Evolutionary conservation across 2,888 invertebrate genomes (phyloP), one percentile per base, ranked within the genome.

Genomic region (Adelognathus sp.): DNA sequence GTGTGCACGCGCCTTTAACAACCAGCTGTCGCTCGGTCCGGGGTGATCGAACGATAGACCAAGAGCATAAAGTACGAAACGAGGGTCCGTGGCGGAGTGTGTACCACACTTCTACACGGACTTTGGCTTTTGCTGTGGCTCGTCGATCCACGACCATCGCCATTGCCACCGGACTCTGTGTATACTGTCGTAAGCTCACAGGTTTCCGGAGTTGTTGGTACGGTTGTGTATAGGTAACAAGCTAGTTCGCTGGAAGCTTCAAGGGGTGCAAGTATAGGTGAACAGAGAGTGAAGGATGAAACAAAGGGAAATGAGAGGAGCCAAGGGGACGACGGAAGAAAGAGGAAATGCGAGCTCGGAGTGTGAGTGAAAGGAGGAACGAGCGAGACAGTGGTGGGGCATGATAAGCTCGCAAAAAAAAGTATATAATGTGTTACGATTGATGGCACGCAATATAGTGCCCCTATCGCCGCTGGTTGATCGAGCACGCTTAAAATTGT

Each of bases 371-470:
- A 71, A 46, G 1, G 14, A 39, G 41, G 52, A 36, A 33, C 31
- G 33, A 18, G 54, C 33, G 24, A n/a, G 14, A 39, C 39, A 46
- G 27, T 24, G 16, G n/a, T 41, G 54, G 14, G 14, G 29, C 11
- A 14, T 27, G 44, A 56, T 31, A 31, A 33, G 72, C 44, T 74
- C 41, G 60, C 39, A 36, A 76, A 61, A 14, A 63, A 14, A n/a
- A 72, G 64, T 56, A 74, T 81, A 84, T 84, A 83, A 85, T 81
- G 82, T 81, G 81, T 86, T 83, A 81, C 76, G 86, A 88, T 88
- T 85, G 86, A 88, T 87, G 78, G 83, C 87, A 86, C 85, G 87
- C 87, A 86, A 88, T 87, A 86, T 84, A 63, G 60, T 56, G 60
- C 75, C 76, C 76, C 83, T 87, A 88, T 88, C 88, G 83, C 72